Percentiles rank a stretch among this genome's conserved stretches.
Conservation (phyloP, 2,888 invertebrate species). For the Caenorhabditis uteleia region DNA sequence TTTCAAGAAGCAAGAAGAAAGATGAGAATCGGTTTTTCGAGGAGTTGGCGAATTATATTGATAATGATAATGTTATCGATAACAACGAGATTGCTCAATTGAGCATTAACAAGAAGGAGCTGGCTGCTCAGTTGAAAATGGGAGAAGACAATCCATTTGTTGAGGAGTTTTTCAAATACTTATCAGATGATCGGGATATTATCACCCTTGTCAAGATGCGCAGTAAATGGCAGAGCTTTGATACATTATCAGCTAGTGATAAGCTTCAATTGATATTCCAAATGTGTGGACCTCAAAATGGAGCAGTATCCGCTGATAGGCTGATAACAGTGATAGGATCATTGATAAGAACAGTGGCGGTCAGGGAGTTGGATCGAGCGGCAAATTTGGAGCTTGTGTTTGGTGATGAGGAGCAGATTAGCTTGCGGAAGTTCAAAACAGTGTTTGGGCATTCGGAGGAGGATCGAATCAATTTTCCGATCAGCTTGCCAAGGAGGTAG, state of each 20-base stretch:
- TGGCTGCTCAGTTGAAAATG: constrained; percentile 94
- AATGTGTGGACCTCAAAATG: too few species aligned
- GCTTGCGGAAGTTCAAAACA: too few species aligned
- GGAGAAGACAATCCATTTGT: constrained; percentile 91
- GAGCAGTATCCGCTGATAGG: too few species aligned
- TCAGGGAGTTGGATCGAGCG: constrained; percentile 74
- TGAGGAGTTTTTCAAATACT: constrained; percentile 94
- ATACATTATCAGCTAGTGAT: constrained; percentile 38
- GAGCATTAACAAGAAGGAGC: constrained; percentile 76
- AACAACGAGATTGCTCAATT: too few species aligned
- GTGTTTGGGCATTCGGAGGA: too few species aligned
- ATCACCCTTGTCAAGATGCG: constrained; percentile 91
- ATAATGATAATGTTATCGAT: constrained; percentile 53
- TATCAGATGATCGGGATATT: constrained; percentile 77
- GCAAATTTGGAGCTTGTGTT: constrained; percentile 10
- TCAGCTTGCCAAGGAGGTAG: too few species aligned
- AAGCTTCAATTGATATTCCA: constrained; percentile 86
- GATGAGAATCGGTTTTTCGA: constrained; percentile 52
- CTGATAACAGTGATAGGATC: constrained; percentile 91
- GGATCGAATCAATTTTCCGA: too few species aligned
- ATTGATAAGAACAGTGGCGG: constrained; percentile 90
- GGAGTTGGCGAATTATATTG: constrained; percentile 23
- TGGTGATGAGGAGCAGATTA: background rate
- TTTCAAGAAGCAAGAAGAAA: too few species aligned
- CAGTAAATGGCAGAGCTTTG: constrained; percentile 77